Conservation (phyloP, 2,113 vertebrate species). For the Polypterus senegalus region DNA sequence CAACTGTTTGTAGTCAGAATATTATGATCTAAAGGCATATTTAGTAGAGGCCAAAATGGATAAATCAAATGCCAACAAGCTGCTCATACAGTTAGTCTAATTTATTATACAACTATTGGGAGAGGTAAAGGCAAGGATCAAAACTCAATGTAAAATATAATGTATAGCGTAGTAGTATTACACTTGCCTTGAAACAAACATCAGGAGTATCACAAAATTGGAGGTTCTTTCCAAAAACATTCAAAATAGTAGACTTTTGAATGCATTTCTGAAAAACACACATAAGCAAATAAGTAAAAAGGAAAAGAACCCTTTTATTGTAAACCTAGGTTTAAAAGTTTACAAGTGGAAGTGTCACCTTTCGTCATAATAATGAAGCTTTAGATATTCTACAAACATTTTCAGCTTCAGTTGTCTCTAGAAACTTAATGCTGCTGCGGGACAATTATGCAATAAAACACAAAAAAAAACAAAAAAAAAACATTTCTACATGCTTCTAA, state of each 20-base stretch:
- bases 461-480: not conserved
- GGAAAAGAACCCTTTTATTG: conserved; percentile 14
- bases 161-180: too few relatives aligned
- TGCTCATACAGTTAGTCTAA: too few relatives aligned
- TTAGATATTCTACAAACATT: conserved; percentile 8
- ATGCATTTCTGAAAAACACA: conserved; percentile 15
- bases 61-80: too few relatives aligned
- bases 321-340: conserved; percentile 14
- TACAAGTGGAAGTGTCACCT: conserved; percentile 9
- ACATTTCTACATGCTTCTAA: conserved; percentile 16
- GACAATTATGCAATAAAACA: conserved; percentile 10
- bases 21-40: too few relatives aligned
- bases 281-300: conserved; percentile 12
- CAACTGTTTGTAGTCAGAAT: too few relatives aligned
- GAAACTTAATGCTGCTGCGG: conserved; percentile 5
- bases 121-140: too few relatives aligned
- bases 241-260: conserved; percentile 18
- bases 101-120: too few relatives aligned
- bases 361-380: conserved; percentile 10
- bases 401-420: conserved; percentile 11
- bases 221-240: too few relatives aligned
- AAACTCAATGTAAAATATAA: too few relatives aligned
- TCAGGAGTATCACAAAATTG: too few relatives aligned
- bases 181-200: too few relatives aligned
- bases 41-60: too few relatives aligned